Percentiles rank a stretch among this genome's conserved stretches.
Evolutionary conservation across 2,888 invertebrate species (phyloP).

Genomic region (Chloroclysta siterata): DNA sequence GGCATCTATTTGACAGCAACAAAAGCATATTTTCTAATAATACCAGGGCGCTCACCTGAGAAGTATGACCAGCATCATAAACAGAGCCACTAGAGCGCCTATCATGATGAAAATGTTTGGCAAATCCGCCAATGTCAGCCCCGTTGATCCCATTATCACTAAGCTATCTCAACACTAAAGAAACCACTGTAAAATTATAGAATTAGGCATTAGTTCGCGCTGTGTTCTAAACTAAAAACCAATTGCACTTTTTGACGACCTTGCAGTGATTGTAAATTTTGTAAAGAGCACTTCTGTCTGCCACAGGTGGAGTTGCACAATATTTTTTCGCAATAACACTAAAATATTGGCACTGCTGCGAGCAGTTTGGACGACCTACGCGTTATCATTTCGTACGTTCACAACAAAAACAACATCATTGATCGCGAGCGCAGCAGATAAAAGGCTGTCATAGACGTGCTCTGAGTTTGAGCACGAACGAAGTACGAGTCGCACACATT

Average conservation of each 20-base stretch:
- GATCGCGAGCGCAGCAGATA: conserved; percentile 57
- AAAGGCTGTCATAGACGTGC: conserved; percentile 30
- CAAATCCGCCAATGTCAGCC: conserved; percentile 89
- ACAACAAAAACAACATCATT: conserved; percentile 79
- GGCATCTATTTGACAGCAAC: background rate
- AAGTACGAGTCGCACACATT: too few relatives aligned
- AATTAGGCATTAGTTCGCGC: conserved; percentile 65
- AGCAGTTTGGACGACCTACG: conserved; percentile 40
- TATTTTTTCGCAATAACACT: conserved; percentile 54
- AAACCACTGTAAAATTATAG: conserved; percentile 52
- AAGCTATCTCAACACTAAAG: conserved; percentile 55
- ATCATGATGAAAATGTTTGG: conserved; percentile 91
- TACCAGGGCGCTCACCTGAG: conserved; percentile 86
- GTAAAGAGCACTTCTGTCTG: conserved; percentile 44
- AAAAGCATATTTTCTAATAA: conserved; percentile 1
- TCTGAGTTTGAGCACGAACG: too few relatives aligned
- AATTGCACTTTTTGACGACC: conserved; percentile 58
- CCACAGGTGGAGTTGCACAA: conserved; percentile 49
- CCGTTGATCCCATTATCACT: conserved; percentile 73
- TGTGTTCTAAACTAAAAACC: conserved; percentile 46
- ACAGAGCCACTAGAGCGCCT: conserved; percentile 89
- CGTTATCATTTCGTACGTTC: conserved; percentile 59
- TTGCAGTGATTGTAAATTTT: conserved; percentile 41
- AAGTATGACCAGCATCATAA: conserved; percentile 90
- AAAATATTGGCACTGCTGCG: conserved; percentile 51